A percentile compares a stretch with the other conserved stretches of the same genome.
Conservation (phyloP, 2,888 invertebrate species). For the Hemicrepidius hirtus region DNA sequence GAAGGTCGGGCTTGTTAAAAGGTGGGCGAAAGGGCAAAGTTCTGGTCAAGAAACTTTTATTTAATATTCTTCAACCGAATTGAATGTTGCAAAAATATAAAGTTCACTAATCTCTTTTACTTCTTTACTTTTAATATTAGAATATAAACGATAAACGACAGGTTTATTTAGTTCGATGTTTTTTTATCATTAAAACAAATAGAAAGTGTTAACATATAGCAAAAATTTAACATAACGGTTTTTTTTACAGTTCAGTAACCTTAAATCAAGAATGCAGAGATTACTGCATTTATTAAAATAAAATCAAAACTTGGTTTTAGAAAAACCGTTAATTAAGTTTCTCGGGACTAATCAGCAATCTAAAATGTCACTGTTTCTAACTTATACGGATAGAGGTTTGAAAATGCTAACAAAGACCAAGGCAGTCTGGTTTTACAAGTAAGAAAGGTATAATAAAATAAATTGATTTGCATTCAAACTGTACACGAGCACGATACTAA, state of each 20-base stretch:
- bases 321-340: not conserved
- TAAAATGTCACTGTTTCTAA: conserved; percentile 5
- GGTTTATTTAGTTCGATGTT: not conserved
- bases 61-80: no score
- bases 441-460: conserved; percentile 4
- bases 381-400: conserved; percentile 25
- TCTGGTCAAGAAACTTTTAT: no score
- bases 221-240: not conserved
- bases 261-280: not conserved
- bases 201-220: conserved; percentile 1
- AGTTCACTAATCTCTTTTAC: no score
- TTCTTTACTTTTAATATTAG: no score
- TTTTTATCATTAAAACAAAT: not conserved
- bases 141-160: no score
- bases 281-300: not conserved
- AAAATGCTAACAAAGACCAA: conserved; percentile 39
- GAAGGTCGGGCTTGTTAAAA: no score
- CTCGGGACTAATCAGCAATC: no score
- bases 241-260: not conserved
- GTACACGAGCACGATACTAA: not conserved
- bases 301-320: not conserved
- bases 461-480: conserved; percentile 13
- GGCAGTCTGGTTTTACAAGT: conserved; percentile 38
- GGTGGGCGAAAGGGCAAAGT: no score
- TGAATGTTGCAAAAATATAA: no score